Evolutionary conservation across 2,888 invertebrate species (phyloP), one percentile per base, ranked within the genome.

Genomic region (Phortica okadai): DNA sequence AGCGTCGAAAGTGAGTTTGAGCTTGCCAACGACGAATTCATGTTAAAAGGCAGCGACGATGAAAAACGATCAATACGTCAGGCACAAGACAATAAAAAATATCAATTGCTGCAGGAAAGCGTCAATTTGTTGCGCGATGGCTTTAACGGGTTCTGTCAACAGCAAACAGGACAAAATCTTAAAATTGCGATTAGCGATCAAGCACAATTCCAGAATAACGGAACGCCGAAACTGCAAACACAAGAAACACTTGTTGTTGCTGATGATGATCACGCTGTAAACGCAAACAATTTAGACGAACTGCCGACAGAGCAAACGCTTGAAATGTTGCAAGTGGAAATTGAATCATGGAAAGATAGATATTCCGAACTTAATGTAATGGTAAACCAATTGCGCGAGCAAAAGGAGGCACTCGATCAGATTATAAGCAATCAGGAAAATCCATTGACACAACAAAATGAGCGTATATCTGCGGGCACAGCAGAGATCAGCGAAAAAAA

Each of bases 271-370:
- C 76, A 8, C 0, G 6, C 25, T 3, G 70, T 69, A 54, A 11
- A 16, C 54, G 58, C 58, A 2, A 69, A 6, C 75, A 7, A 42
- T 41, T 45, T 25, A 16, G 25, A 8, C 0, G 84, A 74, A 0
- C 62, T 85, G 42, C 66, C 79, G 33, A 64, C 76, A 42, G 80
- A 86, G n/a, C 84, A 86, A 14, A 85, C 88, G 3, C 75, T 90
- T 0, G 88, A 90, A 76, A 89, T 90, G 81, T 82, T 91, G 77
- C 85, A 90, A 73, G 82, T 88, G 2, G 91, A 91, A 82, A 90
- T 88, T 72, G 80, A 85, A 59, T 77, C 82, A 14, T 85, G 85
- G 33, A 90, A 89, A 74, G 70, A 82, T 10, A 89, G 87, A 82
- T 84, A 86, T 25, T 74, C 72, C 1, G 76, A 79, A 50, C 73